A percentile compares a stretch with the other conserved stretches of the same genome.
phyloP scores from a whole-genome alignment of 2,888 invertebrate genomes.

The Oxytorus armatus region DNA sequence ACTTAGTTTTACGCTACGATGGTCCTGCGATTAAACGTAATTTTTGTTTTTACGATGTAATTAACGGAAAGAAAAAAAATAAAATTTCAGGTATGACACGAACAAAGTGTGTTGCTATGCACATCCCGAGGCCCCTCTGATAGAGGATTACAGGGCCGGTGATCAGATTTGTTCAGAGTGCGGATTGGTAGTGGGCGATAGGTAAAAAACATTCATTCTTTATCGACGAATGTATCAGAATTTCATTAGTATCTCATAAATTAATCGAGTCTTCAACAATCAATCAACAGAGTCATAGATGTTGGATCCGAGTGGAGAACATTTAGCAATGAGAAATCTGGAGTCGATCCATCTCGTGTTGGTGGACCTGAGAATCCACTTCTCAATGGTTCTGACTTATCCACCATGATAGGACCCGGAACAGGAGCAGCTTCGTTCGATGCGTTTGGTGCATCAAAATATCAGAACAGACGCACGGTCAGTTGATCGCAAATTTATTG shows the following conservation, averaged over 20 bases:
- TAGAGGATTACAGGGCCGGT: constrained; percentile 99
- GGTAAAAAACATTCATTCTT: constrained; percentile 86
- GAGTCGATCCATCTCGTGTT: constrained; percentile 99
- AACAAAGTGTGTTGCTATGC: constrained; percentile 95
- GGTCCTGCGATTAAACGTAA: background rate
- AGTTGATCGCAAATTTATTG: constrained; percentile 67
- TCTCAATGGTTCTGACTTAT: constrained; percentile 97
- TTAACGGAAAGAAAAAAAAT: constrained; percentile 76
- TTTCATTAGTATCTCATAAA: background rate
- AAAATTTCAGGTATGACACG: constrained; percentile 88
- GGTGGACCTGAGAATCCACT: constrained; percentile 99
- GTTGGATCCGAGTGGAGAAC: constrained; percentile 99
- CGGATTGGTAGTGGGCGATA: constrained; percentile 99
- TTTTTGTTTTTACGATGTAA: background rate
- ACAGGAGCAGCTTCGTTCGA: constrained; percentile 94
- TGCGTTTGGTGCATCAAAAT: constrained; percentile 90
- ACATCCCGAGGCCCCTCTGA: constrained; percentile 97
- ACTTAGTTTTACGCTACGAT: background rate
- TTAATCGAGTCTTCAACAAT: constrained; percentile 46
- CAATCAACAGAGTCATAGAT: constrained; percentile 94
- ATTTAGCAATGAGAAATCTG: constrained; percentile 98
- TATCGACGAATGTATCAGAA: background rate
- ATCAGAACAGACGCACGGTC: constrained; percentile 88
- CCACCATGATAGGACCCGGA: constrained; percentile 95
- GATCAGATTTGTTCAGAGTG: constrained; percentile 99